These are phyloP conservation scores for Oligia strigilis DNA, from an alignment of 2,888 invertebrate species.

Conservation along the genomic window DNA sequence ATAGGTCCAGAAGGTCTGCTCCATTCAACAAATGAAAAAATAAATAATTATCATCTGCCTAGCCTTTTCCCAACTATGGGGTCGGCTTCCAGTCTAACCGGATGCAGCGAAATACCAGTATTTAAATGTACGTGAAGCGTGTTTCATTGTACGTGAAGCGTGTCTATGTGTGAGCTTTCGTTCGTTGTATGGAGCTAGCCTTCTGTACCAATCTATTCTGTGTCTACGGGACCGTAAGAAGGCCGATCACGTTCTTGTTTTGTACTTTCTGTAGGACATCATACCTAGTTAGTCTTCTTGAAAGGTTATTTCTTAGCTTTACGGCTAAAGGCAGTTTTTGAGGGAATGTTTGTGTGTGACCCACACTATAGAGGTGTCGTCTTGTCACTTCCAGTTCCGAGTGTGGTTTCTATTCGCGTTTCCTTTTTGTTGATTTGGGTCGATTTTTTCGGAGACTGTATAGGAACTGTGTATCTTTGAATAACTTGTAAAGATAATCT, in stretches of 20 bases:
- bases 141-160: no score
- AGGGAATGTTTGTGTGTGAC: slow-evolving; percentile 48
- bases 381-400: slow-evolving; percentile 47
- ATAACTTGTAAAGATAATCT: slow-evolving; percentile 1
- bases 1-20: not conserved
- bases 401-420: slow-evolving; percentile 38
- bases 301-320: slow-evolving; percentile 59
- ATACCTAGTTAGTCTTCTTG: slow-evolving; percentile 64
- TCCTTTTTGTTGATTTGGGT: slow-evolving; percentile 30
- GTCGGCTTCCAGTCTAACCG: no score
- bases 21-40: not conserved
- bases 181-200: not conserved
- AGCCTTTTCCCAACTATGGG: no score
- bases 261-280: slow-evolving; percentile 63
- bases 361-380: slow-evolving; percentile 42
- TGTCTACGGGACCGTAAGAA: slow-evolving; percentile 33
- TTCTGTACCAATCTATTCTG: slow-evolving; percentile 5
- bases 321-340: slow-evolving; percentile 44
- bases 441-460: slow-evolving; percentile 12
- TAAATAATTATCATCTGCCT: no score
- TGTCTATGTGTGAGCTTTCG: not conserved
- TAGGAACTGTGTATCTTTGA: slow-evolving; percentile 2
- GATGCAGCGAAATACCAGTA: no score
- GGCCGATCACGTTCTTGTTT: slow-evolving; percentile 65
- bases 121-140: no score